phyloP scores from a whole-genome alignment of 2,888 invertebrate genomes.

The Nebria brevicollis region DNA sequence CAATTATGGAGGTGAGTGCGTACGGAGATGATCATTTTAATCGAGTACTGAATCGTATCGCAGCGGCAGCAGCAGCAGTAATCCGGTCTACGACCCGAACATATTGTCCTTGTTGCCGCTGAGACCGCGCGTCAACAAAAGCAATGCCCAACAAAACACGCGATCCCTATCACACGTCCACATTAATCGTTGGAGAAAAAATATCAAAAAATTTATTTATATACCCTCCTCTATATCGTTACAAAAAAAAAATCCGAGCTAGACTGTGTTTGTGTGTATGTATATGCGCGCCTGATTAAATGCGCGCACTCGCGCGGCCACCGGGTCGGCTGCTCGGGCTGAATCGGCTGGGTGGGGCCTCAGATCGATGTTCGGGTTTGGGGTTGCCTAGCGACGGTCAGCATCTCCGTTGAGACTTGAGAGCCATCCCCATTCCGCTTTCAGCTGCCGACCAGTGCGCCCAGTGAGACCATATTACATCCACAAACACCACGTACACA shows the following conservation, averaged over 20 bases:
- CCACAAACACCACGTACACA: conserved; percentile 10
- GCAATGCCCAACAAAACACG: not conserved
- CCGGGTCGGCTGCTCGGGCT: conserved; percentile 54
- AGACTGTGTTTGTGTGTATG: conserved; percentile 9
- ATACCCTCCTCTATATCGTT: not conserved
- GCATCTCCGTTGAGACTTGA: conserved; percentile 46
- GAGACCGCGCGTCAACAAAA: not conserved
- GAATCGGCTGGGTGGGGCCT: conserved; percentile 62
- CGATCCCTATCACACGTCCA: conserved; percentile 4
- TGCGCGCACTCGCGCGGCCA: conserved; percentile 36
- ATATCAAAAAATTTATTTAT: not conserved
- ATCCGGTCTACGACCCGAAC: not conserved
- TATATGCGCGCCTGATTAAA: conserved; percentile 15
- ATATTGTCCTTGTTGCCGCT: conserved; percentile 4
- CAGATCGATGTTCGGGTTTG: conserved; percentile 62
- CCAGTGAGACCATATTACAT: not conserved
- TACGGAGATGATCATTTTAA: not conserved
- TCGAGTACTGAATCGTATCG: not conserved
- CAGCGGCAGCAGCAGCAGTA: conserved; percentile 20
- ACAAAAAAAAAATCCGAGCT: not conserved
- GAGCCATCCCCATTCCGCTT: conserved; percentile 58
- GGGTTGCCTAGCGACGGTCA: conserved; percentile 55
- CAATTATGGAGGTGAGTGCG: conserved; percentile 93
- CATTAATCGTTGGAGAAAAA: conserved; percentile 4
- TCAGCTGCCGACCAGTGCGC: conserved; percentile 57